Percentiles rank a stretch among this genome's conserved stretches.
Conservation (phyloP, 92 coral and sea anemone species). For the Blastomussa wellsi region DNA sequence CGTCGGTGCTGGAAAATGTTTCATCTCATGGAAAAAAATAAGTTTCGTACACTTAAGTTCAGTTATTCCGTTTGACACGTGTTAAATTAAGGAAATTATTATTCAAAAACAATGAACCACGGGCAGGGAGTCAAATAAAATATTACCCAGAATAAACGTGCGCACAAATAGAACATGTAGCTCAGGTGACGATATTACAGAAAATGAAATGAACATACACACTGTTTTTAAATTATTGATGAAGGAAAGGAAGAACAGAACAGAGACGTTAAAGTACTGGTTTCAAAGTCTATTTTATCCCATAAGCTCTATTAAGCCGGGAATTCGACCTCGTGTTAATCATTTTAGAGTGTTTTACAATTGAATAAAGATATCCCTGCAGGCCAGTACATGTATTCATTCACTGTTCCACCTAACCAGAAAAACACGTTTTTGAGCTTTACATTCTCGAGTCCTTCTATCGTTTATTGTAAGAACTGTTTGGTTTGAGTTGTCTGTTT, state of each 20-base stretch:
- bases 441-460: neutral
- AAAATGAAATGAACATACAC: neutral
- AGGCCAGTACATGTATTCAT: neutral
- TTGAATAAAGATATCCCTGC: neutral
- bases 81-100: slow-evolving; percentile 1
- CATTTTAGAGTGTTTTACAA: slow-evolving; percentile 16
- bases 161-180: neutral
- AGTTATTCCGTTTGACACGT: neutral
- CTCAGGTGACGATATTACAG: neutral
- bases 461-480: neutral
- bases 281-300: neutral
- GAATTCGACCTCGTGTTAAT: neutral
- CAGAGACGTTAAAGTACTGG: neutral
- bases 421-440: neutral
- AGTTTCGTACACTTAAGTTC: neutral
- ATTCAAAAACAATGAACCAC: slow-evolving; percentile 11
- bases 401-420: neutral
- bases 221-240: neutral
- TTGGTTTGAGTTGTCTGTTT: neutral
- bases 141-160: no score
- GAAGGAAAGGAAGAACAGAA: neutral
- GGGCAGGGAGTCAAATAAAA: neutral
- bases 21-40: neutral
- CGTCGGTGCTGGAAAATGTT: neutral
- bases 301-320: slow-evolving; percentile 4